Base-by-base conservation (phyloP, 2,888 invertebrate species). In the Willowsia nigromaculata region DNA sequence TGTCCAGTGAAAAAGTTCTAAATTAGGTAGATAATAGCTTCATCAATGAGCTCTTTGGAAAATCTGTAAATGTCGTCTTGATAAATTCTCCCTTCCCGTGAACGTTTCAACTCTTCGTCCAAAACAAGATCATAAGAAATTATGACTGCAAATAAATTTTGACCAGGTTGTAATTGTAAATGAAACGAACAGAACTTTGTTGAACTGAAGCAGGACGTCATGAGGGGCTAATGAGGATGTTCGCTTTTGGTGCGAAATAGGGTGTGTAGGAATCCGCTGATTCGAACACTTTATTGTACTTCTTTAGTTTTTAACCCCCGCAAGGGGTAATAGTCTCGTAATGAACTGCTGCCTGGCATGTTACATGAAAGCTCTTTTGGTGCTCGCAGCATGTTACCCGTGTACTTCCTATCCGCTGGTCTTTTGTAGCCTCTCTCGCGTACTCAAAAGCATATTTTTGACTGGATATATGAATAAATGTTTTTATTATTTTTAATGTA, bases 161-260 rank as follows among this genome's bases (percentile, higher is more conserved):
- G 18, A 53, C 15, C 9, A n/a, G 30, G n/a, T 47, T 65, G 47
- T 71, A n/a, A n/a, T n/a, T n/a, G 22, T 25, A 15, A 47, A 43
- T 22, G n/a, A 82, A 40, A 22, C 1, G 30, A 15, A 47, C 47
- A 25, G 68, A 33, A 74, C 40, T 74, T 47, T 43, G 40, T 59
- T 85, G 15, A 3, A 43, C 47, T n/a, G 15, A 15, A 22, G 43
- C 25, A 85, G 71, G 85, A 85, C 85, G 50, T 78, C 85, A 78
- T 85, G 78, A 85, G 37, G 85, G 53, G 85, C 65, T 85, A 85
- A 85, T 85, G 85, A 85, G 85, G 85, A 78, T 78, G 85, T 85
- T 85, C 78, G 13, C 78, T 59, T 74, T 80, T 85, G 85, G 85
- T 85, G 85, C 85, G 78, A 85, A 85, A 85, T 85, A 78, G 85